Conservation (phyloP, 2,888 invertebrate genomes). For the Trilocha varians region DNA sequence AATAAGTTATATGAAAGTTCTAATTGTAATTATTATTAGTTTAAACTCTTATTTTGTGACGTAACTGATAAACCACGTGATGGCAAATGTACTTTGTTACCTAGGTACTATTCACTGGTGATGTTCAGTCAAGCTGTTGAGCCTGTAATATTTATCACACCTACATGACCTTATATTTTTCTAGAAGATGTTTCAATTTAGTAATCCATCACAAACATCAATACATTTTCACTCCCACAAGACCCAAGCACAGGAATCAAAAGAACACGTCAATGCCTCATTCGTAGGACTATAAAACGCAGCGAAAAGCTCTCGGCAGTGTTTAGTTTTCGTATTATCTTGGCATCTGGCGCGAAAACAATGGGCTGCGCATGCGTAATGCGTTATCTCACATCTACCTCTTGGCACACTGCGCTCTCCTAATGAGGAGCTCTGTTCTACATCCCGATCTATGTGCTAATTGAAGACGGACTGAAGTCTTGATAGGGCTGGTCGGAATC, state of each 20-base stretch:
- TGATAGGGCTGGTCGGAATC: background rate
- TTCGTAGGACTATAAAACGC: conserved; percentile 22
- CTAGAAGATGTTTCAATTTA: no score
- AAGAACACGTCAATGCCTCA: conserved; percentile 4
- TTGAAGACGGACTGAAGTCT: conserved; percentile 31
- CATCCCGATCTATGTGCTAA: conserved; percentile 50
- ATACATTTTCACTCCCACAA: no score
- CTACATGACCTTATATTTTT: no score
- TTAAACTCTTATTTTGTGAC: no score
- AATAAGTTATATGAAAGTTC: no score
- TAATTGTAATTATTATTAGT: no score
- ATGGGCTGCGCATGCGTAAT: conserved; percentile 67
- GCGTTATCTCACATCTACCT: conserved; percentile 65
- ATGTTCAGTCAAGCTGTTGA: no score
- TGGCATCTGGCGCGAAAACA: conserved; percentile 55
- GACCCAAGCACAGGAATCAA: background rate
- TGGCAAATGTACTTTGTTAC: no score
- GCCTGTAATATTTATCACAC: no score
- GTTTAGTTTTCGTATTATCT: conserved; percentile 49
- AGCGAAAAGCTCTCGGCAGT: conserved; percentile 40
- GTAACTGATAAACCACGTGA: no score
- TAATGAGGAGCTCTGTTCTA: conserved; percentile 64
- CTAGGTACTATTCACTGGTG: no score
- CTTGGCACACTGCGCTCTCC: conserved; percentile 63
- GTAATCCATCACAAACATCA: no score